Evolutionary conservation across 2,797 vertebrate species (phyloP).

Genomic region (Lagocephalus sceleratus): DNA sequence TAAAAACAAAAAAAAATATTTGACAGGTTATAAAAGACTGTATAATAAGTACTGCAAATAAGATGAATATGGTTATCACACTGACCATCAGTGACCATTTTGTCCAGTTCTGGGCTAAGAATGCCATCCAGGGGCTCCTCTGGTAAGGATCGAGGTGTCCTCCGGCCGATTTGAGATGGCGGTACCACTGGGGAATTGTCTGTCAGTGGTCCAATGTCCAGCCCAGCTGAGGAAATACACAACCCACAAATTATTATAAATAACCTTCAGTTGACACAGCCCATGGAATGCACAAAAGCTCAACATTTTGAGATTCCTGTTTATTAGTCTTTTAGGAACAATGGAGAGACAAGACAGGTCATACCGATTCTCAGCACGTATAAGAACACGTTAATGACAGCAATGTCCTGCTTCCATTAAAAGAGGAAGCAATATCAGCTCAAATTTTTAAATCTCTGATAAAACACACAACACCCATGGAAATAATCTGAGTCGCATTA

Average conservation of each 20-base stretch:
- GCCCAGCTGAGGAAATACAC: conserved; percentile 80
- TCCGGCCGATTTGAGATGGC: conserved; percentile 77
- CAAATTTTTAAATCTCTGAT: conserved; percentile 8
- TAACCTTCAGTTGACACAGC: conserved; percentile 17
- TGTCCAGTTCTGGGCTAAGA: conserved; percentile 97
- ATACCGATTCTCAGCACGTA: conserved; percentile 20
- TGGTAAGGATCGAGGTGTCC: conserved; percentile 80
- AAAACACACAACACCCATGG: neutral
- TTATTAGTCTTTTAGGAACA: conserved; percentile 27
- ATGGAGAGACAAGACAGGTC: conserved; percentile 28
- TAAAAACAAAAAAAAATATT: conserved; percentile 8
- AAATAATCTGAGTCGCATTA: neutral
- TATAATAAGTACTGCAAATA: neutral
- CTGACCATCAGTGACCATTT: conserved; percentile 99
- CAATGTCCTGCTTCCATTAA: neutral
- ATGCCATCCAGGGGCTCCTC: conserved; percentile 95
- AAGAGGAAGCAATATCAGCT: neutral
- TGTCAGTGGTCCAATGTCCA: conserved; percentile 84
- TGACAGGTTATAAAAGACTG: conserved; percentile 3
- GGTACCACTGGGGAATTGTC: conserved; percentile 80
- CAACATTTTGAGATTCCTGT: conserved; percentile 30
- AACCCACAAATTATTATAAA: conserved; percentile 28
- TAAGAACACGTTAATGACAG: conserved; percentile 20
- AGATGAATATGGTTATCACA: conserved; percentile 10
- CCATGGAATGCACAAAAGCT: conserved; percentile 29